Evolutionary conservation across 1,140 invertebrate species (phyloP), one percentile per base, ranked within the genome.

Genomic region (Drosophila leontia): DNA sequence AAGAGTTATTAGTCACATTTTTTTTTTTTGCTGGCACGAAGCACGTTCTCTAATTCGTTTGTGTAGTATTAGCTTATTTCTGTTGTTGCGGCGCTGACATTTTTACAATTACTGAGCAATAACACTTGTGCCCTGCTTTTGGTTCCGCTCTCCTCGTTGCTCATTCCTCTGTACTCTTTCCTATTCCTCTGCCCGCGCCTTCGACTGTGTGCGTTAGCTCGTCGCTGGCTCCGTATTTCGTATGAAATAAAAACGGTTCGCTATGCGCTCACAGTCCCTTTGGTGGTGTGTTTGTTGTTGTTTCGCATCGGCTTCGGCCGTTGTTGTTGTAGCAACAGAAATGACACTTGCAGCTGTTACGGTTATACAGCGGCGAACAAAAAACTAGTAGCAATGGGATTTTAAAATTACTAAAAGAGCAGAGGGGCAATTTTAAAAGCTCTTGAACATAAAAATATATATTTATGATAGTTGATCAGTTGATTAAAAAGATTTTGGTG

Each of bases 211-310:
- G 57, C 41, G 75, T 68, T 55, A 35, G 55, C 58, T 53, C 70
- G 57, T 48, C 64, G 47, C 37, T 23, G 47, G 71, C 77, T 47
- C 75, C 77, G 62, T 91, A 92, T 92, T 37, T 68, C 82, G 53
- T 91, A 92, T 92, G 91, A 88, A 92, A 92, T 92, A 92, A 88
- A 92, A 92, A 80, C 91, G 71, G 81, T 92, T 78, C 91, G 65
- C 74, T 92, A 88, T 92, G 78, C 71, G 74, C 82, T 83, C 57
- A n/a, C 59, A 26, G 67, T 71, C 67, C 67, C 69, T 72, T 70
- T 37, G 64, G 55, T 57, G 55, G 55, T 57, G 55, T 42, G 55
- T 57, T 23, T 57, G 55, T 65, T 51, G 65, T 37, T 45, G 39
- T 51, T 56, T 34, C 23, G 41, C 41, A 41, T 42, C 41, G 56